Base-by-base conservation (phyloP, 2,113 vertebrate genomes). In the Pyxicephalus adspersus region DNA sequence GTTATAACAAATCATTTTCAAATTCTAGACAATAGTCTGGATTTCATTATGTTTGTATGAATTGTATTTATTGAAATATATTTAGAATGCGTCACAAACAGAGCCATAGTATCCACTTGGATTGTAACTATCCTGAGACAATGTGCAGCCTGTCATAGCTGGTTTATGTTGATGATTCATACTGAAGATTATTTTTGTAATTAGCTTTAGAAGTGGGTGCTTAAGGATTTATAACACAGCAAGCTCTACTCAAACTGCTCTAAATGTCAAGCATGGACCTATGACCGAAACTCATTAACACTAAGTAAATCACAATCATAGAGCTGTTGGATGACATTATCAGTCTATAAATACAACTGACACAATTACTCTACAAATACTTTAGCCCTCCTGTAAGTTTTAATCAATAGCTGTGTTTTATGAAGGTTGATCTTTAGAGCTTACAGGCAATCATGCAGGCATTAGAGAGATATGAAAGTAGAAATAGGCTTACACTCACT, bases 151-250 rank as follows among this genome's bases (percentile, higher is more conserved):
- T 66, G 77, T 28, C 61, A 65, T 77, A 54, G 8, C 22, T 38
- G 58, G 15, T 19, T 64, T 51, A 80, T 57, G 81, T 74, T 70
- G 17, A 18, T 70, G 64, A 58, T 81, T 64, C 61, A 78, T 38
- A 54, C 20, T 57, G 66, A 50, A 85, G 66, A 78, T 74, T 68
- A 28, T 4, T 78, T 67, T 57, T 77, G 82, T 9, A 70, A 83
- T 82, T 20, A 80, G 84, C 80, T 77, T 60, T 16, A 29, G 26
- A 64, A 29, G 61, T 29, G 19, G 28, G 61, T 29, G 26, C 25
- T 29, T 64, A 64, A 25, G 26, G 61, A 64, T 64, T 64, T 64
- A 64, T 18, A 64, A 16, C 61, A 64, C 19, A 23, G 26, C 22
- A 28, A 64, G 23, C 60, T 16, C 28, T 23, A 28, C 26, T 64